These are phyloP conservation scores for Mormyrus lacerda DNA, from an alignment of 2,113 vertebrate genomes.

Conservation along the genomic window DNA sequence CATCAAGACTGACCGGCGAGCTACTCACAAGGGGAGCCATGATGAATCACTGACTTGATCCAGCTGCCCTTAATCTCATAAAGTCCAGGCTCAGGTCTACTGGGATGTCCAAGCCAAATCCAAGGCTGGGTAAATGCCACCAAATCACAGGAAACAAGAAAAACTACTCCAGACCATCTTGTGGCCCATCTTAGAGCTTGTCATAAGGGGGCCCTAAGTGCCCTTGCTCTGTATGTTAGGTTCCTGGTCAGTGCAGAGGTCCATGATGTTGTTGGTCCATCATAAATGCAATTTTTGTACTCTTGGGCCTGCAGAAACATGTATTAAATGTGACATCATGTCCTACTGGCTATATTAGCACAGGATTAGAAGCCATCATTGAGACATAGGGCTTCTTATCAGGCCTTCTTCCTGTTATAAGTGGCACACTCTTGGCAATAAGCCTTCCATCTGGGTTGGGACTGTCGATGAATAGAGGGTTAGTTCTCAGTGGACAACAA, in stretches of 20 bases:
- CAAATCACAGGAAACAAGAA: not conserved
- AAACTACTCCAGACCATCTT: not conserved
- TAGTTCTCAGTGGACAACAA: not conserved
- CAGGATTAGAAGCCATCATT: not conserved
- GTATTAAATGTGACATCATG: not conserved
- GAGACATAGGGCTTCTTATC: not conserved
- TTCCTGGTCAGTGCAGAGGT: not conserved
- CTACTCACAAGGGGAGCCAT: not conserved
- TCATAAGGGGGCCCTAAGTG: not conserved
- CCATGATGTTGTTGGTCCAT: not conserved
- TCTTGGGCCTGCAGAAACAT: not conserved
- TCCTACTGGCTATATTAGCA: not conserved
- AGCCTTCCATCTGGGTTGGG: not conserved
- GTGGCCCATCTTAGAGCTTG: not conserved
- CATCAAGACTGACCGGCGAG: slow-evolving; percentile 15
- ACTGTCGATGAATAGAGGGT: not conserved
- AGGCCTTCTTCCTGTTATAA: not conserved
- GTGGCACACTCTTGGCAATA: not conserved
- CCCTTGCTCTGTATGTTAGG: not conserved
- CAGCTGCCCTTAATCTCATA: not conserved
- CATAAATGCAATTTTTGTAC: not conserved
- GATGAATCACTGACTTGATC: slow-evolving; percentile 6
- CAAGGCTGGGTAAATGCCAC: not conserved
- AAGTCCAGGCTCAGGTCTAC: not conserved
- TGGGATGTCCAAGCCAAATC: not conserved